Base-by-base conservation (phyloP, 2,797 vertebrate species). In the Botia almorhae region DNA sequence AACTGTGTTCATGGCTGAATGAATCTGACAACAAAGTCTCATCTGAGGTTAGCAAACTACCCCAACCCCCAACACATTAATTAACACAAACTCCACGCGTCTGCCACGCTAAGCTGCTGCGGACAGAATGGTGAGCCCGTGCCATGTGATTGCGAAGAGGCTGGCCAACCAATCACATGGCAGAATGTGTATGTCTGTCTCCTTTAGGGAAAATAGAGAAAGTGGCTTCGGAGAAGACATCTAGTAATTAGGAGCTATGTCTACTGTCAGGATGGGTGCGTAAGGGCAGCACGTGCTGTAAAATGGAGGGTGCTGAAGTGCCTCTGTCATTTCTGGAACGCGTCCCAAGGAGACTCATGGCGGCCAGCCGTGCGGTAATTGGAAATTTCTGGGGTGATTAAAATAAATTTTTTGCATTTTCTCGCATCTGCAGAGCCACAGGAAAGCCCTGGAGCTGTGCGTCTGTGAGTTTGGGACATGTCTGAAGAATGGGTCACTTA, bases 331-430 rank as follows among this genome's bases (percentile, higher is more conserved):
- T 88, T 89, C 82, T 84, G 82, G 89, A 83, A 87, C 85, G 74
- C 84, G 48, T 87, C 82, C 86, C 76, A 77, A 83, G 86, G 86
- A 91, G 90, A 88, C 83, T 90, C 86, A 82, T 87, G 84, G 88
- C 85, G 90, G 88, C 88, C 90, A 86, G 90, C 88, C 90, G 90
- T 90, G 80, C 87, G 80, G 79, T 92, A 93, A 94, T 91, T 93
- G 91, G 91, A 90, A 86, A 86, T 92, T 88, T 36, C 84, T 84
- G 26, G 85, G 92, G 82, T 93, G 87, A 89, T 92, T 90, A 88
- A 91, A 92, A 92, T 91, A 90, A 82, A 82, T 91, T 91, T 93
- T 83, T 80, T 65, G 88, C 90, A 82, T 69, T 53, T 33, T 73
- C 33, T 92, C 88, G 76, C 85, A 93, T 95, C 90, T 93, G 90